phyloP scores from a whole-genome alignment of 1,140 invertebrate genomes.

The Scaptomyza graminum region DNA sequence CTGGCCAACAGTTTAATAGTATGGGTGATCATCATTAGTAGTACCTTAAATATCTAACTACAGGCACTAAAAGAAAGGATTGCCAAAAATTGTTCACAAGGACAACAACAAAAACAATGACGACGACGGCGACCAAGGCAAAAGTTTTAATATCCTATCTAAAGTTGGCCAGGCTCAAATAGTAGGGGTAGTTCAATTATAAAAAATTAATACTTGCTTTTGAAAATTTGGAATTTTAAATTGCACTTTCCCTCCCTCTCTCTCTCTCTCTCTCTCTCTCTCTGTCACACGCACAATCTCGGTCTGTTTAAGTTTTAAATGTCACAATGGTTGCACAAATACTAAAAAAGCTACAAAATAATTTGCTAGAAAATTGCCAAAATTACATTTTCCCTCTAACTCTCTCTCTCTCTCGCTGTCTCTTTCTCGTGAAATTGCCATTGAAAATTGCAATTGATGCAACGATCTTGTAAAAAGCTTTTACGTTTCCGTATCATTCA shows the following conservation, averaged over 20 bases:
- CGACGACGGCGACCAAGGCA: background rate
- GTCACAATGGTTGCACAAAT: slow-evolving; percentile 48
- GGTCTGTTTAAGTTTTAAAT: slow-evolving; percentile 7
- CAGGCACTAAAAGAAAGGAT: background rate
- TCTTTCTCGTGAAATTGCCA: slow-evolving; percentile 11
- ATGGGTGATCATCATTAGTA: slow-evolving; percentile 49
- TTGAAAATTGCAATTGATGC: slow-evolving; percentile 23
- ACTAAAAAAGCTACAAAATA: slow-evolving; percentile 40
- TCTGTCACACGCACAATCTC: no score
- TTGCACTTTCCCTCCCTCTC: slow-evolving; percentile 31
- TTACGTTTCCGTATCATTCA: slow-evolving; percentile 36
- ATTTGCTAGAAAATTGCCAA: slow-evolving; percentile 19
- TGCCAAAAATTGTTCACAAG: no score
- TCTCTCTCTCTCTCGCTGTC: no score
- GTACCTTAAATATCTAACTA: slow-evolving; percentile 9
- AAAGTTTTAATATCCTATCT: background rate
- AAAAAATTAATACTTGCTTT: background rate
- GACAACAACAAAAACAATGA: background rate
- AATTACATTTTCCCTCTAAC: slow-evolving; percentile 1
- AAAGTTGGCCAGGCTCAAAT: no score
- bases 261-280: background rate
- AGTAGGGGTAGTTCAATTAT: no score
- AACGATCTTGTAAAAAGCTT: slow-evolving; percentile 36
- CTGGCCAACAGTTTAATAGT: slow-evolving; percentile 31
- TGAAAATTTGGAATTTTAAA: no score